phyloP scores from a whole-genome alignment of 2,113 vertebrate genomes.

The Takifugu bimaculatus region DNA sequence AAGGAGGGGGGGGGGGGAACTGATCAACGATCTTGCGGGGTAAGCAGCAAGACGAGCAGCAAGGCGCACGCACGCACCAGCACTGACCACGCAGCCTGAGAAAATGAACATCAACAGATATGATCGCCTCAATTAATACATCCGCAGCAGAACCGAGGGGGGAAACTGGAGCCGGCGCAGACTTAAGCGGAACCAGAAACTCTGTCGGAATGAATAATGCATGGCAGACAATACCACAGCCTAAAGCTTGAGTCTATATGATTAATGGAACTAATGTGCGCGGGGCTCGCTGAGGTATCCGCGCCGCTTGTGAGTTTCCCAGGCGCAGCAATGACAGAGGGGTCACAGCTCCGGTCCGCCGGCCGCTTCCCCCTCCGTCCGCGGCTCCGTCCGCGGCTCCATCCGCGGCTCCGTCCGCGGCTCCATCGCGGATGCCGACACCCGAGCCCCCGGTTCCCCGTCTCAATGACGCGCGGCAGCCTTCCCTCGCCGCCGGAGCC shows the following conservation, averaged over 20 bases:
- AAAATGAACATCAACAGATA: conserved; percentile 71
- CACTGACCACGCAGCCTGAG: conserved; percentile 49
- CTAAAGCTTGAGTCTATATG: conserved; percentile 43
- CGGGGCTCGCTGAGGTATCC: conserved; percentile 27
- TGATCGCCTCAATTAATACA: conserved; percentile 69
- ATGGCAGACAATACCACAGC: conserved; percentile 46
- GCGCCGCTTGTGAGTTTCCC: conserved; percentile 62
- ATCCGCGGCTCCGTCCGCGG: conserved; percentile 37
- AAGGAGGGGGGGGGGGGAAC: conserved; percentile 35
- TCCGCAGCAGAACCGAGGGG: conserved; percentile 63
- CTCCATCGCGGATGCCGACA: conserved; percentile 63
- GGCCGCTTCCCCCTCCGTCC: conserved; percentile 59
- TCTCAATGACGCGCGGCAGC: conserved; percentile 67
- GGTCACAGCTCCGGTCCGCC: conserved; percentile 76
- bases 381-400: conserved; percentile 42
- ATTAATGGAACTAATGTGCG: conserved; percentile 53
- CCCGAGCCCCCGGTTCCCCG: conserved; percentile 57
- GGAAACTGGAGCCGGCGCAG: conserved; percentile 50
- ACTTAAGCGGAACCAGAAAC: conserved; percentile 51
- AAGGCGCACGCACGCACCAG: conserved; percentile 22
- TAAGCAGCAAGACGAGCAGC: conserved; percentile 33
- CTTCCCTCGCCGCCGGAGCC: conserved; percentile 48
- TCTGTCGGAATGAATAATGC: conserved; percentile 50
- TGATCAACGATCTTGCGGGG: conserved; percentile 58
- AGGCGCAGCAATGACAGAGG: conserved; percentile 82